These are phyloP conservation scores for Pachliopta kotzebuea DNA, from an alignment of 2,888 invertebrate genomes.

Conservation along the genomic window DNA sequence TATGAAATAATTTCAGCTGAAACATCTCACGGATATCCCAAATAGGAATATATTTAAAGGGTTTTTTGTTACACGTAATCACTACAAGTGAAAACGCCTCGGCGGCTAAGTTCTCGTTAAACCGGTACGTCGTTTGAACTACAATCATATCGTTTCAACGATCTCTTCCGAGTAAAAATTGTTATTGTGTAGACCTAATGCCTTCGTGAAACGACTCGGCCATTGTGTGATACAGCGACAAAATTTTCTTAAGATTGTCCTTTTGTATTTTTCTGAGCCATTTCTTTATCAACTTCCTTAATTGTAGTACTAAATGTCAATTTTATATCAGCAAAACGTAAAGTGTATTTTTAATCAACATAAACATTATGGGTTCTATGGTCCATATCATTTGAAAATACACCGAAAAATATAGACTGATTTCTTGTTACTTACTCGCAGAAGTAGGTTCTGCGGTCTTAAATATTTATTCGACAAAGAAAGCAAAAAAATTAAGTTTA, in stretches of 20 bases:
- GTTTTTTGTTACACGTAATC: slow-evolving; percentile 18
- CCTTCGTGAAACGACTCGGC: slow-evolving; percentile 24
- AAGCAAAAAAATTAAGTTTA: no score
- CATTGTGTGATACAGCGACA: slow-evolving; percentile 23
- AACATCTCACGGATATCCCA: no score
- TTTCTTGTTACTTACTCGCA: no score
- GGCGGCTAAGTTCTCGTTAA: slow-evolving; percentile 26
- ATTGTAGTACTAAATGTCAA: background rate
- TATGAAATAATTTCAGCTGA: no score
- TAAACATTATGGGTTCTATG: no score
- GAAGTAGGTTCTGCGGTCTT: no score
- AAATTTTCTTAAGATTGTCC: slow-evolving; percentile 19
- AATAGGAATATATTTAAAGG: no score
- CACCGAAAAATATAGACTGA: no score
- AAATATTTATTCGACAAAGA: no score
- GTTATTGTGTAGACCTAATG: slow-evolving; percentile 30
- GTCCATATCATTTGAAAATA: no score
- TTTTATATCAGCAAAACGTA: background rate
- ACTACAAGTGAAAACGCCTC: slow-evolving; percentile 21
- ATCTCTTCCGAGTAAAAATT: slow-evolving; percentile 29
- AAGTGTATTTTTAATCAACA: no score
- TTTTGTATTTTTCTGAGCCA: slow-evolving; percentile 13
- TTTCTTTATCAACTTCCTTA: slow-evolving; percentile 12
- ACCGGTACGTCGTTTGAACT: slow-evolving; percentile 28
- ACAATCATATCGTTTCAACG: slow-evolving; percentile 28